Base-by-base conservation (phyloP, 23 tunicate species). In the Styela plicata region DNA sequence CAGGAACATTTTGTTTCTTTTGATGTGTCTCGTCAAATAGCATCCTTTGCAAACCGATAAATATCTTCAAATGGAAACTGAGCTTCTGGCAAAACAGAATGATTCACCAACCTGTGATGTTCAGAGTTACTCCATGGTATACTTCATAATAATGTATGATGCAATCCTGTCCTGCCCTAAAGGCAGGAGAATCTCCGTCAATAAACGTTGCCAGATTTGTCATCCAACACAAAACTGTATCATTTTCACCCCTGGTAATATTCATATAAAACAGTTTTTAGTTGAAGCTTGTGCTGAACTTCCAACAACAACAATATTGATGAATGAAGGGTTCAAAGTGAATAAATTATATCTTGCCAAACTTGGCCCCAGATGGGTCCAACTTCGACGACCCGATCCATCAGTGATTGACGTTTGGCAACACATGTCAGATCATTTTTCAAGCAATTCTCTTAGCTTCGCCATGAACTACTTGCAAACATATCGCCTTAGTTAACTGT, bases 201-300 rank as follows among this genome's bases (percentile, higher is more conserved):
- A 75, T 27, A 36, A 75, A 34, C 22, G 34, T 37, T 24, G 27
- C 64, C 80, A 75, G 63, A n/a, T 75, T 37, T 20, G 34, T 34
- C 52, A 75, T 75, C 80, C 80, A 75, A 28, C 80, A 75, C 35
- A 13, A 69, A 3, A 28, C 80, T 16, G 80, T 75, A 36, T 75
- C 80, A 7, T 37, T 36, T 17, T 26, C 80, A 16, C 63, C 80
- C 3, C 80, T 75, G 64, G n/a, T n/a, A n/a, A n/a, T n/a, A n/a
- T n/a, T n/a, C n/a, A n/a, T n/a, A n/a, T n/a, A n/a, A n/a, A n/a
- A n/a, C n/a, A n/a, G n/a, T n/a, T n/a, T n/a, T n/a, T n/a, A n/a
- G n/a, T n/a, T n/a, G n/a, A n/a, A n/a, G n/a, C n/a, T n/a, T n/a
- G n/a, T n/a, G n/a, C n/a, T n/a, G n/a, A n/a, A n/a, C n/a, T n/a